Conservation (phyloP, 2,797 vertebrate species). For the Dipus sagitta region DNA sequence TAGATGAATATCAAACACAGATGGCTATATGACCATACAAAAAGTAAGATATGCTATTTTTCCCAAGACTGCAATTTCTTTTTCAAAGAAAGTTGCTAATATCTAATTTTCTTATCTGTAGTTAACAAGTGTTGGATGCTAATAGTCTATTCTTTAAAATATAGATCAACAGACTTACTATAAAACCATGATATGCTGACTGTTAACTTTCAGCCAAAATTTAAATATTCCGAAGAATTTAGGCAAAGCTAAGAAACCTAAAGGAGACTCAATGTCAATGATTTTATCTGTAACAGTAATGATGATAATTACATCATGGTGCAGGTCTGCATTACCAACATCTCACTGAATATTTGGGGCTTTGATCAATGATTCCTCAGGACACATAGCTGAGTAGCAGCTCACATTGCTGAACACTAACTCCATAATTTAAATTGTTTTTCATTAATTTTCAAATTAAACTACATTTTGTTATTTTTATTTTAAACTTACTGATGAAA, state of each 20-base stretch:
- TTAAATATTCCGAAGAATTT: not conserved
- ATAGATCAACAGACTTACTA: not conserved
- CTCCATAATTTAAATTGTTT: constrained; percentile 20
- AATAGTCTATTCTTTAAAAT: constrained; percentile 77
- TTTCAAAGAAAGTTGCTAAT: not conserved
- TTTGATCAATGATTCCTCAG: not conserved
- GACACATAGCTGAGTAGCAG: not conserved
- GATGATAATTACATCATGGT: no score
- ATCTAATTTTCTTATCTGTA: not conserved
- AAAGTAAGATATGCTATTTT: not conserved
- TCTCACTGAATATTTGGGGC: no score
- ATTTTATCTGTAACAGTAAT: not conserved
- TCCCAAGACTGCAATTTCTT: not conserved
- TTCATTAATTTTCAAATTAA: constrained; percentile 20
- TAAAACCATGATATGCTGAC: not conserved
- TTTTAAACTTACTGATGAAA: not conserved
- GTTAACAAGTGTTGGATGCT: not conserved
- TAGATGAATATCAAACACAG: not conserved
- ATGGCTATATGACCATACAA: not conserved
- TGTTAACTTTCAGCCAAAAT: not conserved
- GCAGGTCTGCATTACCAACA: no score
- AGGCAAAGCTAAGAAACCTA: not conserved
- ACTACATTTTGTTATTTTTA: not conserved
- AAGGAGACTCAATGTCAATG: not conserved
- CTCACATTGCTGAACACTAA: not conserved